Evolutionary conservation across 2,797 vertebrate genomes (phyloP), one percentile per base, ranked within the genome.

Genomic region (Apogon talboti): DNA sequence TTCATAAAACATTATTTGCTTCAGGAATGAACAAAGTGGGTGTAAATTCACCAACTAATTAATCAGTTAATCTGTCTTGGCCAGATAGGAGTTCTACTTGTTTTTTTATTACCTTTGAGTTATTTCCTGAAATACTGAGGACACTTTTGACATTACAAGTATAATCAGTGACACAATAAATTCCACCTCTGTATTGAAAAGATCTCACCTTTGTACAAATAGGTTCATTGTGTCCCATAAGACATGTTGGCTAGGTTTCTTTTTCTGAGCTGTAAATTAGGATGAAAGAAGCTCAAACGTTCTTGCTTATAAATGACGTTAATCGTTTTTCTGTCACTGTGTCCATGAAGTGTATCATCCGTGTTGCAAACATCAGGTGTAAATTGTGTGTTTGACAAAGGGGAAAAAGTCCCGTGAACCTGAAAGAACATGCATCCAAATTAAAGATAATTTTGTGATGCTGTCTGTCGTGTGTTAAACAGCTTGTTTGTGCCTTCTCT

Each of bases 401-500:
- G 46, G 15, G n/a, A 48, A 14, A 48, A 44, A 62, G 47, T 42
- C 2, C 21, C 6, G 14, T 19, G 60, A 65, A 71, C 11, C 51
- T 14, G 48, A 71, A 45, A 47, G 71, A 59, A 65, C 66, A 48
- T 44, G 42, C 33, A 48, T 81, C 77, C 71, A 84, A 83, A 85
- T 75, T 38, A 76, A 68, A 66, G 66, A 47, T 72, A 7, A 76
- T 78, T 82, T 63, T 52, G 61, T 21, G 3, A 1, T 3, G 59
- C 47, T 76, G 73, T 63, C 42, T 66, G 76, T 60, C 66, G 56
- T 58, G 76, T 84, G 76, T 81, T 79, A 64, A 90, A 89, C 86
- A 79, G 74, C 76, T 74, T 83, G 85, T 89, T 84, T 89, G 83
- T 86, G 70, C 48, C 77, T 90, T 83, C 81, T 95, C 93, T 93